A percentile compares a stretch with the other conserved stretches of the same genome.
Evolutionary conservation across 1,140 invertebrate species (phyloP).

Genomic region (Propsilocerus akamusi): DNA sequence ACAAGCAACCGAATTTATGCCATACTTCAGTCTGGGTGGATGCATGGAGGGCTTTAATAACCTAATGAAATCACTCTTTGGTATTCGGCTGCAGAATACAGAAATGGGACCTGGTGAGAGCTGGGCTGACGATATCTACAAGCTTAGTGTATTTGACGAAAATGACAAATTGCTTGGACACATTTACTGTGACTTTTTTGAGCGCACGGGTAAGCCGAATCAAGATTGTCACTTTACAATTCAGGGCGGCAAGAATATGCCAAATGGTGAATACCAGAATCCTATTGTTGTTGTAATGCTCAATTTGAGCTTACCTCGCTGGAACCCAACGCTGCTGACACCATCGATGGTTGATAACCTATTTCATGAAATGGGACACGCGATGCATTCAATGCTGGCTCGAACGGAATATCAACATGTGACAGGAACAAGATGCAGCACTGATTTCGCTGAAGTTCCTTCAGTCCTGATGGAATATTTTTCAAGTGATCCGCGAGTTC

Average conservation of each 20-base stretch:
- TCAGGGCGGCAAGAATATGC: constrained; percentile 64
- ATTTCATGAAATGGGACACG: constrained; percentile 99
- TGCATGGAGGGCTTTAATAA: constrained; percentile 93
- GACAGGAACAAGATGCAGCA: constrained; percentile 88
- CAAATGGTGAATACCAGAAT: constrained; percentile 73
- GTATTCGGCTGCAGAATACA: constrained; percentile 50
- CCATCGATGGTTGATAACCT: constrained; percentile 83
- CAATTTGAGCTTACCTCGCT: constrained; percentile 56
- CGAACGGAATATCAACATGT: constrained; percentile 92
- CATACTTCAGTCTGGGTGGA: constrained; percentile 84
- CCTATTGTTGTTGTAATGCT: constrained; percentile 91
- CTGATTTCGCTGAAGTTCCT: constrained; percentile 97
- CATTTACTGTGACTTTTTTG: constrained; percentile 96
- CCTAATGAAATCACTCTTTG: constrained; percentile 62
- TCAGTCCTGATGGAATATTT: constrained; percentile 98
- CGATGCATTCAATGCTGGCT: constrained; percentile 96
- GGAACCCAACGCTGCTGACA: constrained; percentile 62
- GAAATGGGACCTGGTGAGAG: constrained; percentile 52
- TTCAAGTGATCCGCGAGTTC: constrained; percentile 68
- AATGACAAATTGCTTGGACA: constrained; percentile 66
- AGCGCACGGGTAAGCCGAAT: constrained; percentile 71
- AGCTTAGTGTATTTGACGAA: constrained; percentile 66
- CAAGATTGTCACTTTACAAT: constrained; percentile 99
- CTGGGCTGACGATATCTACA: constrained; percentile 77
- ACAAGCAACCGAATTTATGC: constrained; percentile 42